These are phyloP conservation scores for Rhinogobius similis DNA, from an alignment of 2,113 vertebrate species.

Conservation along the genomic window DNA sequence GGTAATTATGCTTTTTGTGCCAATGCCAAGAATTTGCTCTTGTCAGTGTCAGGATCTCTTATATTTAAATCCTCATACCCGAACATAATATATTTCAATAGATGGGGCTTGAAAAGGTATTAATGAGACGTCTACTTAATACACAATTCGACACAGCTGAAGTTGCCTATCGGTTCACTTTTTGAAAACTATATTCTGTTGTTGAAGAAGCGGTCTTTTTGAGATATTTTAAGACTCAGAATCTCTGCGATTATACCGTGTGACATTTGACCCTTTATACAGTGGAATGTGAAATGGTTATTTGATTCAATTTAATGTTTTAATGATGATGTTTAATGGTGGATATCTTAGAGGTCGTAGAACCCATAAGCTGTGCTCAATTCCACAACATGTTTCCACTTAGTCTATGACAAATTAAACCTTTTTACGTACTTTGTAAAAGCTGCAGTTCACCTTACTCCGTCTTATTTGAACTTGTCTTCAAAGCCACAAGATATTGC, in stretches of 20 bases:
- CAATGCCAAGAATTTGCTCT: slow-evolving; percentile 3
- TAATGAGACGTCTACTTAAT: not conserved
- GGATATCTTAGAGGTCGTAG: no score
- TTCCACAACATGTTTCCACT: slow-evolving; percentile 3
- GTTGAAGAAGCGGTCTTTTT: not conserved
- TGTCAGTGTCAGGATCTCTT: slow-evolving; percentile 3
- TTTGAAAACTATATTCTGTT: not conserved
- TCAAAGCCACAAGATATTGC: slow-evolving; percentile 21
- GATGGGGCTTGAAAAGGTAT: not conserved
- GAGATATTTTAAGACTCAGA: not conserved
- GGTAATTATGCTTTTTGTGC: not conserved
- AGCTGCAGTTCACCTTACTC: slow-evolving; percentile 6
- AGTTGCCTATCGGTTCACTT: not conserved
- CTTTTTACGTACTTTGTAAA: not conserved
- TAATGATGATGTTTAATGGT: not conserved
- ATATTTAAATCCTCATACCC: not conserved
- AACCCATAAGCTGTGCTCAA: not conserved
- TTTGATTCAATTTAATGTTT: not conserved
- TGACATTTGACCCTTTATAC: not conserved
- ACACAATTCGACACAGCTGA: no score
- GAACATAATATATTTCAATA: not conserved
- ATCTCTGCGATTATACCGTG: not conserved
- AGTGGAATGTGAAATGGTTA: no score
- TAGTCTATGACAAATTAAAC: not conserved
- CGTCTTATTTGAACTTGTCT: slow-evolving; percentile 15